Conservation (phyloP, 2,113 vertebrate genomes). For the Eurystomus gularis region DNA sequence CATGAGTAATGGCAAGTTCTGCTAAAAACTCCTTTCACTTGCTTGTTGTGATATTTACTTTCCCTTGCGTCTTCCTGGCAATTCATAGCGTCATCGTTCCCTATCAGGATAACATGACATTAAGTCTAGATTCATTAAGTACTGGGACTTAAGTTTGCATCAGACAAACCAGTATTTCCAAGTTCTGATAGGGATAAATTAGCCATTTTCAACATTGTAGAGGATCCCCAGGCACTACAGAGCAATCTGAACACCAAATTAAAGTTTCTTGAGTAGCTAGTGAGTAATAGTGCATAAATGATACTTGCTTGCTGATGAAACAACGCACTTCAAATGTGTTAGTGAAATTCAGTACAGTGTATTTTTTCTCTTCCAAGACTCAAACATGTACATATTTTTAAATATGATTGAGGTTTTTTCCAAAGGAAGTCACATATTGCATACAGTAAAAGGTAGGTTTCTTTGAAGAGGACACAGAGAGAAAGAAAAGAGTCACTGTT, state of each 20-base stretch:
- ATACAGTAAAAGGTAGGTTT: neutral
- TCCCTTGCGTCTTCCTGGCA: neutral
- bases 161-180: neutral
- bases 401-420: neutral
- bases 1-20: neutral
- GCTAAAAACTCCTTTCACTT: neutral
- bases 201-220: neutral
- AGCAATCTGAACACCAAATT: neutral
- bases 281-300: neutral
- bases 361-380: neutral
- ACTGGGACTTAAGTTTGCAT: neutral
- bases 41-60: neutral
- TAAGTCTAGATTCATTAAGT: neutral
- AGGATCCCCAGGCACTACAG: neutral
- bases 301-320: neutral
- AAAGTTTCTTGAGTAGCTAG: neutral
- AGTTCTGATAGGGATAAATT: neutral
- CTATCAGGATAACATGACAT: neutral
- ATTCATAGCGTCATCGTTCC: neutral
- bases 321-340: neutral
- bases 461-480: neutral
- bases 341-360: neutral
- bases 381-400: neutral
- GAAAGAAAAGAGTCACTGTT: neutral
- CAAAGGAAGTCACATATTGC: neutral